Conservation (phyloP, 2,888 invertebrate genomes). For the Caenorhabditis afra region DNA sequence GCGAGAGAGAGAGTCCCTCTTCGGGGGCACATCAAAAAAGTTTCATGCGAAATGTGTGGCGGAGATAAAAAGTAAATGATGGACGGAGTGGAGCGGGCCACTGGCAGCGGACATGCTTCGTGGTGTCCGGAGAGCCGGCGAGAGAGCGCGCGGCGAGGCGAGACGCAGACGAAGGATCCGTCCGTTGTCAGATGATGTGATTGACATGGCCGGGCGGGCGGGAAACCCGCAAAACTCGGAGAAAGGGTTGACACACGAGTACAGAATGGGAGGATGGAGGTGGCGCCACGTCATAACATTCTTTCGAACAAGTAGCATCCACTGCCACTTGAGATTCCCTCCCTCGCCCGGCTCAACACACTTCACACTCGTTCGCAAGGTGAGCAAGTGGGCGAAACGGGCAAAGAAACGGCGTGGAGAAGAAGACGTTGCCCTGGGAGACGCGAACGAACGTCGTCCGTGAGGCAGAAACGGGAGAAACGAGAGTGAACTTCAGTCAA, state of each 20-base stretch:
- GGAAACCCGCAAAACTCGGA: slow-evolving; percentile 34
- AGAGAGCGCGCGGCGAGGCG: slow-evolving; percentile 1
- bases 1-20: neutral
- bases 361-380: slow-evolving; percentile 31
- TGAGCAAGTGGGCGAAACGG: slow-evolving; percentile 15
- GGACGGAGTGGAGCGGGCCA: slow-evolving; percentile 11
- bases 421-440: slow-evolving; percentile 1
- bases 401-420: neutral
- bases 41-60: slow-evolving; percentile 8
- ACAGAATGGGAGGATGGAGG: neutral
- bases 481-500: slow-evolving; percentile 8
- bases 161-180: slow-evolving; percentile 17
- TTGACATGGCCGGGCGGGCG: slow-evolving; percentile 48
- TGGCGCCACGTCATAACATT: slow-evolving; percentile 27
- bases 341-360: slow-evolving; percentile 12
- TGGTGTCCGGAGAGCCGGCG: slow-evolving; percentile 15
- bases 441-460: neutral
- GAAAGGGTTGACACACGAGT: slow-evolving; percentile 26
- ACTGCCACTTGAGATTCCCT: slow-evolving; percentile 35
- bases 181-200: slow-evolving; percentile 55
- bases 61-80: slow-evolving; percentile 56
- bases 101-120: slow-evolving; percentile 23
- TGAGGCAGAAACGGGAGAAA: too few species aligned
- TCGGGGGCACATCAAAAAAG: slow-evolving; percentile 21
- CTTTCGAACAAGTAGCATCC: slow-evolving; percentile 17